Evolutionary conservation across 1,140 invertebrate species (phyloP), one percentile per base, ranked within the genome.

Genomic region (Scylla paramamosain): DNA sequence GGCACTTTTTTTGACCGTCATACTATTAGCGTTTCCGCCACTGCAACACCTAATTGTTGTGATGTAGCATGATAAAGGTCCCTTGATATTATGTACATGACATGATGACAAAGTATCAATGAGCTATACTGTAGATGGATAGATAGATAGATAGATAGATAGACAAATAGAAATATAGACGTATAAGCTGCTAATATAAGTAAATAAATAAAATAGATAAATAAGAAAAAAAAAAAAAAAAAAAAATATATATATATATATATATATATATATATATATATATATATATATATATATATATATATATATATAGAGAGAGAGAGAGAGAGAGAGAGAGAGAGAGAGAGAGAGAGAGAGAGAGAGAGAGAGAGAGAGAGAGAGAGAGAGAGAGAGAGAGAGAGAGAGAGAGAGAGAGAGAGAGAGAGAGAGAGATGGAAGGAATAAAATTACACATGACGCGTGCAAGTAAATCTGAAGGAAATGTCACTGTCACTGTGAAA

Each of bases 241-340:
- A 0, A 32, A 12, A 32, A 3, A 28, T 3, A 82, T 8, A 82
- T 3, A 82, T 82, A 82, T 82, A 82, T 82, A 82, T 82, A 82
- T 82, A 82, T 82, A 82, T 82, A 82, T 82, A 82, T 82, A 82
- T 82, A 82, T 82, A 82, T 82, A 82, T 82, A 82, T 82, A 82
- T 82, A 82, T 82, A 82, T 82, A 82, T 82, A 82, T 82, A 82
- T 82, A 82, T 82, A 82, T 82, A 82, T 82, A 82, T 82, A 82
- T 82, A 82, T 82, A 82, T 82, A 82, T 82, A 82, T 82, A 82
- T 16, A 84, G 0, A 84, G 0, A 84, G 0, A 84, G 0, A 84
- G n/a, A 84, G n/a, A 84, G 31, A 29, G 31, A 45, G 29, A 39
- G 8, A 32, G 88, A 28, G 25, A 90, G 45, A 31, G n/a, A 90